Base-by-base conservation (phyloP, 2,797 vertebrate genomes). In the Betta splendens region DNA sequence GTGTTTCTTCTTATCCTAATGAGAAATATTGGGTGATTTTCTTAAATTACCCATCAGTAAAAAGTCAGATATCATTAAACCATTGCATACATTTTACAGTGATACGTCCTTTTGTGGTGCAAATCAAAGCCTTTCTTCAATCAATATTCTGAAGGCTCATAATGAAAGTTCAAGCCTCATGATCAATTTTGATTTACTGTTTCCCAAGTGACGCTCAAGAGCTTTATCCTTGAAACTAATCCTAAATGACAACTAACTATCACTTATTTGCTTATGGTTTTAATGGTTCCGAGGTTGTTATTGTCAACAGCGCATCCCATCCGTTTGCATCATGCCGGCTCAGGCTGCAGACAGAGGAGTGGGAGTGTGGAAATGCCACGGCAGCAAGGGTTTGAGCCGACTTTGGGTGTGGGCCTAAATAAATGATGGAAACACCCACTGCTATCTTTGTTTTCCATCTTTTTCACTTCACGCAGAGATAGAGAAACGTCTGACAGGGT, bases 101-200 rank as follows among this genome's bases (percentile, higher is more conserved):
- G 20, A 22, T 8, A 48, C 33, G 20, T 9, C 15, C 9, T 53
- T 29, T 45, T 22, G 15, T 21, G 35, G 35, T 40, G 20, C 38
- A 31, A 55, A 60, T 56, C 40, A 61, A 46, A 54, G 15, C 11
- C 9, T 46, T 9, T 47, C 25, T 43, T 35, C 0, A 37, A 67
- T 67, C 39, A 23, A 53, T 64, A 46, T 52, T 69, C 36, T 32
- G 3, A 3, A 20, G 36, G 23, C 16, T 25, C 26, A 12, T 5
- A 42, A 22, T n/a, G 37, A 13, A 29, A 20, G 35, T 49, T 42
- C 15, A 28, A 28, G 26, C 25, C 3, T 33, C 15, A 1, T 35
- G 22, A 50, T 57, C 8, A 4, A 49, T 52, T 60, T 29, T 28
- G 4, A 50, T 15, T 39, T 43, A 6, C 13, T 38, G 3, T 44